phyloP scores from a whole-genome alignment of 2,797 vertebrate species.

The Oophaga sylvatica region DNA sequence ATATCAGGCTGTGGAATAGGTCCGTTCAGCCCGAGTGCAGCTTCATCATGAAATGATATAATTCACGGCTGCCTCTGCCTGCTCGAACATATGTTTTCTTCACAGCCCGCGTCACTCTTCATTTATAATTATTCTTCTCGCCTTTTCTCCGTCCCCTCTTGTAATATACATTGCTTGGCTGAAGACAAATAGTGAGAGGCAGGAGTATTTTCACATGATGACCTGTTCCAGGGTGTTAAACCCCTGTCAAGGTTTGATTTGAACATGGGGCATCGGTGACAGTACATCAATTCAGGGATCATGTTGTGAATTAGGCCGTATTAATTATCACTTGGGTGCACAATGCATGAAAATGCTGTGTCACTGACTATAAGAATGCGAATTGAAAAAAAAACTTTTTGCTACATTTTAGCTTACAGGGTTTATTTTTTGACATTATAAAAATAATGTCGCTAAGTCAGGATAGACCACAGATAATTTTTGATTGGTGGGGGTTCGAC shows the following conservation, averaged over 20 bases:
- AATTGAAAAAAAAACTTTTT: slow-evolving; percentile 73
- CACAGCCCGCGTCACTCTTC: slow-evolving; percentile 89
- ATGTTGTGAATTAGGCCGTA: slow-evolving; percentile 81
- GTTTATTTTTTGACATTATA: too few relatives aligned
- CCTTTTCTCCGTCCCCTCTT: slow-evolving; percentile 71
- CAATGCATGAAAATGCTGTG: slow-evolving; percentile 78
- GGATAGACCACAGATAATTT: too few relatives aligned
- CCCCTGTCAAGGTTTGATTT: slow-evolving; percentile 82
- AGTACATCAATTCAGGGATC: slow-evolving; percentile 82
- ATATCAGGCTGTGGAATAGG: slow-evolving; percentile 94
- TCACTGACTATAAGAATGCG: slow-evolving; percentile 78
- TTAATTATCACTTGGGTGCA: slow-evolving; percentile 82
- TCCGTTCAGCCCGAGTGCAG: slow-evolving; percentile 87
- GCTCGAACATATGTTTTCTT: slow-evolving; percentile 94
- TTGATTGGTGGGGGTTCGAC: too few relatives aligned
- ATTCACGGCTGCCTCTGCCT: slow-evolving; percentile 83
- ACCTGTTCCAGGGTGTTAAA: slow-evolving; percentile 86
- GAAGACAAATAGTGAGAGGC: slow-evolving; percentile 84
- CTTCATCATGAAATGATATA: slow-evolving; percentile 84
- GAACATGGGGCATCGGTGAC: slow-evolving; percentile 79
- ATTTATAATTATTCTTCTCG: slow-evolving; percentile 89
- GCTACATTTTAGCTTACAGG: too few relatives aligned
- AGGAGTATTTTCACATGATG: slow-evolving; percentile 80
- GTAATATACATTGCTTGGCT: slow-evolving; percentile 83
- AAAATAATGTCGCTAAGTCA: too few relatives aligned